These are phyloP conservation scores for Caenorhabditis japonica DNA, from an alignment of 2,888 invertebrate species.

Conservation along the genomic window DNA sequence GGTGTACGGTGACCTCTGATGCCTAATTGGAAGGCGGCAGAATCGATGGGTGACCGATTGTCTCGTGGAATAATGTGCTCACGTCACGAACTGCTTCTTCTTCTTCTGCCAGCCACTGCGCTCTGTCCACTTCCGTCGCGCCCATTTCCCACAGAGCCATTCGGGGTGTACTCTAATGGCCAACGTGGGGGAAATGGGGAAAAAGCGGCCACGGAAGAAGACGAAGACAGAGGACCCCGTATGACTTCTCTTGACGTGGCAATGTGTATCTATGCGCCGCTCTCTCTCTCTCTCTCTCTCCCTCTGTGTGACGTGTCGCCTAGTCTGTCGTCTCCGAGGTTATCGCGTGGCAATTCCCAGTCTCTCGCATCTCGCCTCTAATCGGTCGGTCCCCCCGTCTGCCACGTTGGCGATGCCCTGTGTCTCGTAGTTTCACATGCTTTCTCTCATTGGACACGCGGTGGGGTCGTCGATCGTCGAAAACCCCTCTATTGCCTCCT, in stretches of 20 bases:
- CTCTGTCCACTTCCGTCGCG: slow-evolving; percentile 21
- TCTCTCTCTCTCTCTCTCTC: slow-evolving; percentile 29
- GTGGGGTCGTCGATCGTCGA: slow-evolving; percentile 42
- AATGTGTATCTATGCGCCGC: slow-evolving; percentile 39
- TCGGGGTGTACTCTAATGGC: slow-evolving; percentile 42
- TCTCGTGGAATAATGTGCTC: background rate
- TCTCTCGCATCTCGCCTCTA: slow-evolving; percentile 20
- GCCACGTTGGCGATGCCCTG: slow-evolving; percentile 31
- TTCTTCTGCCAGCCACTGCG: slow-evolving; percentile 5
- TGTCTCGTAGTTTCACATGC: slow-evolving; percentile 9
- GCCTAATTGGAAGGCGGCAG: no score
- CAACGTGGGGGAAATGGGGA: slow-evolving; percentile 32
- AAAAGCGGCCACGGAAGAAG: slow-evolving; percentile 30
- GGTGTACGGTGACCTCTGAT: no score
- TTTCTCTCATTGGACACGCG: slow-evolving; percentile 6
- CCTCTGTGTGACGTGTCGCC: slow-evolving; percentile 29
- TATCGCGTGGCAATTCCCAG: slow-evolving; percentile 30
- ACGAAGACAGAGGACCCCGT: slow-evolving; percentile 26
- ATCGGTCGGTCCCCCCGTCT: slow-evolving; percentile 44
- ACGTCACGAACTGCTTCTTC: slow-evolving; percentile 15
- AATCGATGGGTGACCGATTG: no score
- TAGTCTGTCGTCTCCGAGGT: slow-evolving; percentile 38
- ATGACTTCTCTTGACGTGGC: slow-evolving; percentile 52
- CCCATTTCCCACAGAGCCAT: slow-evolving; percentile 48
- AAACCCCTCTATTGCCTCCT: slow-evolving; percentile 7